phyloP scores from a whole-genome alignment of 1,140 invertebrate species.

The Phenacoccus solenopsis region DNA sequence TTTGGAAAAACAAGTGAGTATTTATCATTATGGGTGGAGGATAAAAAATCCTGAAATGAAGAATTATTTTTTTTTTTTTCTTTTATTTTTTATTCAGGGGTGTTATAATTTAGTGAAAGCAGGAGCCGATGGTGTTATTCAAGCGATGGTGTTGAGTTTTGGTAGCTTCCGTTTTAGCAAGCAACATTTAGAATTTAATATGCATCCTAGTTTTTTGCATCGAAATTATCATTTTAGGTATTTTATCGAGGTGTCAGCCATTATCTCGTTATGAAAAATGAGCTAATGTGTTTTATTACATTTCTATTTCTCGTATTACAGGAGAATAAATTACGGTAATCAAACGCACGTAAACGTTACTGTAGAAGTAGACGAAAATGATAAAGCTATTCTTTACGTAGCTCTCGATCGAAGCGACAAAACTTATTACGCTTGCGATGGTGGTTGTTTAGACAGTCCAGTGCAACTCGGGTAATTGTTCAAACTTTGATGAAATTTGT shows the following conservation, averaged over 20 bases:
- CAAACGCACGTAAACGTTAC: conserved; percentile 79
- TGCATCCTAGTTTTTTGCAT: conserved; percentile 78
- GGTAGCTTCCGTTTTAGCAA: conserved; percentile 73
- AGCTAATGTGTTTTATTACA: conserved; percentile 20
- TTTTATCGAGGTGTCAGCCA: not conserved
- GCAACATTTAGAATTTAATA: conserved; percentile 75
- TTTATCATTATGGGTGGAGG: not conserved
- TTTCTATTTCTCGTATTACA: conserved; percentile 38
- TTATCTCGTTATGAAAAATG: not conserved
- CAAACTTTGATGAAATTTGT: not conserved
- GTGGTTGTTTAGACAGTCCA: conserved; percentile 74
- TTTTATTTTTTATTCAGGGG: conserved; percentile 37
- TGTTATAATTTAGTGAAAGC: conserved; percentile 63
- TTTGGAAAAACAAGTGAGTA: conserved; percentile 57
- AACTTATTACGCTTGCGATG: conserved; percentile 83
- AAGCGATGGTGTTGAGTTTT: conserved; percentile 80
- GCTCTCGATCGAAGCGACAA: conserved; percentile 70
- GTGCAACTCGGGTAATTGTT: conserved; percentile 43
- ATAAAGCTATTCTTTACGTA: conserved; percentile 72
- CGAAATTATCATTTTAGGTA: conserved; percentile 59
- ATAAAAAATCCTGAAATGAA: not conserved
- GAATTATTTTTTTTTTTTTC: conserved; percentile 15
- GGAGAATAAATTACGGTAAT: conserved; percentile 75
- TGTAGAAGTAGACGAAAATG: conserved; percentile 70
- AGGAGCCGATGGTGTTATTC: conserved; percentile 72